Conservation (phyloP, 2,888 invertebrate genomes). For the Acrobasis suavella region DNA sequence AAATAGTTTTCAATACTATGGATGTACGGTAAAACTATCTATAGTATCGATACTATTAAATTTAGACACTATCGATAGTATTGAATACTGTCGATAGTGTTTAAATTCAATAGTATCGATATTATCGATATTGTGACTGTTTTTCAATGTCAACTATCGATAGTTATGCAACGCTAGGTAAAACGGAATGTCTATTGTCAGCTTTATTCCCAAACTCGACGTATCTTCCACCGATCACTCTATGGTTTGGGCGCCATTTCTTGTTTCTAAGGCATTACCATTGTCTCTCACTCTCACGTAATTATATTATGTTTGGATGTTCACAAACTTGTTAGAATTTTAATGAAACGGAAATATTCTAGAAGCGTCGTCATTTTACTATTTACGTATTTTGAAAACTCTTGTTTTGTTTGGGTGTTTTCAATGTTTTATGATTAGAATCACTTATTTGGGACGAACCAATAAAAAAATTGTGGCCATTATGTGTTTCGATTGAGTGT, state of each 20-base stretch:
- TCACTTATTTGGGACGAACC: background rate
- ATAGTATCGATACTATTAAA: no score
- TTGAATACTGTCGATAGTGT: no score
- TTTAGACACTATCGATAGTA: no score
- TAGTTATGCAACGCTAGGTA: no score
- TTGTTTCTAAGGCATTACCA: slow-evolving; percentile 29
- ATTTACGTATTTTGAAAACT: background rate
- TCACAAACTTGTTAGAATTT: slow-evolving; percentile 7
- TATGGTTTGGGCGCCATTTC: slow-evolving; percentile 30
- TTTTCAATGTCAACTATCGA: no score
- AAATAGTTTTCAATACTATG: no score
- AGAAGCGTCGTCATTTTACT: background rate
- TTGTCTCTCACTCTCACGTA: slow-evolving; percentile 15
- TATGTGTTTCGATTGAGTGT: no score
- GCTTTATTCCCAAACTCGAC: background rate
- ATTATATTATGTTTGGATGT: slow-evolving; percentile 19
- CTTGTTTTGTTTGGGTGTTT: slow-evolving; percentile 14
- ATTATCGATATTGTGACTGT: no score
- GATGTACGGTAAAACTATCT: no score
- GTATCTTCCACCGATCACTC: slow-evolving; percentile 21
- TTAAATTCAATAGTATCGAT: no score
- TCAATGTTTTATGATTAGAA: background rate
- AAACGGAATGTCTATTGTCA: no score
- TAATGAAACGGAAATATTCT: slow-evolving; percentile 16
- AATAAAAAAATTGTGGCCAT: no score